A percentile compares a stretch with the other conserved stretches of the same genome.
Conservation (phyloP, 1,140 invertebrate genomes). For the Macrobrachium rosenbergii region DNA sequence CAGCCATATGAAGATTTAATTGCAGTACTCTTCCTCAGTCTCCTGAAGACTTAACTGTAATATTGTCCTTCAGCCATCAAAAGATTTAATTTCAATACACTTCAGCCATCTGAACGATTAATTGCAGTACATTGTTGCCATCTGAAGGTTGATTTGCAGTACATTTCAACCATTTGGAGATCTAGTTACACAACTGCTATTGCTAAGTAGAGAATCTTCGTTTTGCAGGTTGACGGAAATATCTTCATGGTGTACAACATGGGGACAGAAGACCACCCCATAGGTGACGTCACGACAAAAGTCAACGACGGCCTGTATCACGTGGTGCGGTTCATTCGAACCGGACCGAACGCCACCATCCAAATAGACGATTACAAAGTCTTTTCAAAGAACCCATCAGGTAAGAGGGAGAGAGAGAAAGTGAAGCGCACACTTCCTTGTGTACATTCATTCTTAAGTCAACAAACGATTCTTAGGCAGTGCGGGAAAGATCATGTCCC, state of each 20-base stretch:
- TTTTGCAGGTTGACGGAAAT: constrained; percentile 87
- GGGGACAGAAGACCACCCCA: constrained; percentile 89
- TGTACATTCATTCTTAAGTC: not conserved
- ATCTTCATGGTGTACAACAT: constrained; percentile 95
- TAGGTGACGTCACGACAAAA: constrained; percentile 85
- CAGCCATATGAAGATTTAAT: too few relatives aligned
- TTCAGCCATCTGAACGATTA: too few relatives aligned
- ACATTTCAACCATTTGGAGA: not conserved
- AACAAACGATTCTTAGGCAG: too few relatives aligned
- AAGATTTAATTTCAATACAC: too few relatives aligned
- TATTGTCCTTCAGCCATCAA: too few relatives aligned
- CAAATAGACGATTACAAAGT: constrained; percentile 93
- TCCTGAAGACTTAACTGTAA: too few relatives aligned
- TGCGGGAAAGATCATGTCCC: too few relatives aligned
- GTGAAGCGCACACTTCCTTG: not conserved
- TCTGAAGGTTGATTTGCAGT: not conserved
- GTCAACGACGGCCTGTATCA: constrained; percentile 96
- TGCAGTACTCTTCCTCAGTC: too few relatives aligned
- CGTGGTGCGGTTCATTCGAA: constrained; percentile 89
- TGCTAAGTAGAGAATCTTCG: not conserved
- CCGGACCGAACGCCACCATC: constrained; percentile 89
- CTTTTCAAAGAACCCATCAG: constrained; percentile 81
- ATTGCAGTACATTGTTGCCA: too few relatives aligned
- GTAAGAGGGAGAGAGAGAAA: constrained; percentile 44
- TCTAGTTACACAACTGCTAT: not conserved